These are phyloP conservation scores for Cranoglanis bouderius DNA, from an alignment of 2,113 vertebrate species.

Conservation along the genomic window DNA sequence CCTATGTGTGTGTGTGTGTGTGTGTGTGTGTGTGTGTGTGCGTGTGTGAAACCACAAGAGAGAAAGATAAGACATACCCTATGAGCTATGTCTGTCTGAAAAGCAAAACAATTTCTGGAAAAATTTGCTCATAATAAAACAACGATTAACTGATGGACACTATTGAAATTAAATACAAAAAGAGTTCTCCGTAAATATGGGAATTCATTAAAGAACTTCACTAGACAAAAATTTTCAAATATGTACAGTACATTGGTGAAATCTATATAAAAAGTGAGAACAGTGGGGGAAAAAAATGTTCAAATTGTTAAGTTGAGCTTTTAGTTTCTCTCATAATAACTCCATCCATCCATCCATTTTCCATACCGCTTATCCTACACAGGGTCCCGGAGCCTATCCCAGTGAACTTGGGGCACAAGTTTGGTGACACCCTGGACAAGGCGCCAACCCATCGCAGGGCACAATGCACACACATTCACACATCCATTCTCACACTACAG, in stretches of 20 bases:
- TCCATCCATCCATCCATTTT: too few species aligned
- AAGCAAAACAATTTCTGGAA: background rate
- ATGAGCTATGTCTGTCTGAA: background rate
- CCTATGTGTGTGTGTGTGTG: slow-evolving; percentile 34
- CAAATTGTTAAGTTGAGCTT: background rate
- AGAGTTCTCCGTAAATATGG: background rate
- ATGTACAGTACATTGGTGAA: background rate
- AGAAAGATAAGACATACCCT: background rate
- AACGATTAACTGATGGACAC: background rate
- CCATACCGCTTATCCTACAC: too few species aligned
- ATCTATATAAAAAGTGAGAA: background rate
- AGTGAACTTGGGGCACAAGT: too few species aligned
- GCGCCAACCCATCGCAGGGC: too few species aligned
- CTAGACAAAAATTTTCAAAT: background rate
- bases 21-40: background rate
- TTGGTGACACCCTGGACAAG: too few species aligned
- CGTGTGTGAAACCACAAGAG: background rate
- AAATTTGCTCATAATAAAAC: background rate
- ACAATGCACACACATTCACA: too few species aligned
- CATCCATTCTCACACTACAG: too few species aligned
- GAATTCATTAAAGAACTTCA: background rate
- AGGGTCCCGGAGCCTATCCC: too few species aligned
- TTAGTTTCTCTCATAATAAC: background rate
- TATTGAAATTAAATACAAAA: background rate
- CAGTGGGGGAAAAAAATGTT: background rate